Evolutionary conservation across 2,888 invertebrate genomes (phyloP), one percentile per base, ranked within the genome.

Genomic region (Acronicta psi): DNA sequence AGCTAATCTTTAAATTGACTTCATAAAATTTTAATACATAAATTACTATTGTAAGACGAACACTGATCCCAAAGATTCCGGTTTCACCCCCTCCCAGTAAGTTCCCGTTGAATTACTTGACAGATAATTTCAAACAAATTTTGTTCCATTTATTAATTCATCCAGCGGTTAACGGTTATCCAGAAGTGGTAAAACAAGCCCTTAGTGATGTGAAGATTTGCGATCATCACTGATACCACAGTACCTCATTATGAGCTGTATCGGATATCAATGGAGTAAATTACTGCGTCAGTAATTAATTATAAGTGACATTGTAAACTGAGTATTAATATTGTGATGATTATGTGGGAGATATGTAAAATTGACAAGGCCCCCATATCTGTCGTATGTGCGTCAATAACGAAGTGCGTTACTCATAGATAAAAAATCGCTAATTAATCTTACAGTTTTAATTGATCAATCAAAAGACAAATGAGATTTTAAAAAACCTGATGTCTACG

Each of bases 361-460:
- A 71, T 69, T 38, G 42, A 29, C 46, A 59, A 68, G 50, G 55
- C 45, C 20, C 37, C 43, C 69, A 29, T 73, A 68, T 61, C 58
- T 45, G 29, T 37, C 34, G n/a, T 44, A 59, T 59, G 61, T 75
- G 69, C 75, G 76, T 75, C 75, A 75, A 64, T 73, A 60, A 52
- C 45, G 18, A 44, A 20, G 34, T 55, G 47, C 47, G 45, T 57
- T 65, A 43, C 46, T 56, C 38, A 61, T 16, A 62, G 42, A 61
- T 70, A 65, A 63, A 37, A 42, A 53, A 60, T 68, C 57, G 29
- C 13, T n/a, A n/a, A 18, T n/a, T 58, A 56, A 69, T 69, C 57
- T 63, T 50, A 50, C 44, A 54, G 38, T 51, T 45, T 46, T 59
- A 59, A 57, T 61, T 52, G 57, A 72, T 69, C 61, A 59, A 65